Percentiles rank a stretch among this genome's conserved stretches.
These are phyloP conservation scores for Beris chalybata DNA, from an alignment of 2,888 invertebrate genomes.

Conservation along the genomic window DNA sequence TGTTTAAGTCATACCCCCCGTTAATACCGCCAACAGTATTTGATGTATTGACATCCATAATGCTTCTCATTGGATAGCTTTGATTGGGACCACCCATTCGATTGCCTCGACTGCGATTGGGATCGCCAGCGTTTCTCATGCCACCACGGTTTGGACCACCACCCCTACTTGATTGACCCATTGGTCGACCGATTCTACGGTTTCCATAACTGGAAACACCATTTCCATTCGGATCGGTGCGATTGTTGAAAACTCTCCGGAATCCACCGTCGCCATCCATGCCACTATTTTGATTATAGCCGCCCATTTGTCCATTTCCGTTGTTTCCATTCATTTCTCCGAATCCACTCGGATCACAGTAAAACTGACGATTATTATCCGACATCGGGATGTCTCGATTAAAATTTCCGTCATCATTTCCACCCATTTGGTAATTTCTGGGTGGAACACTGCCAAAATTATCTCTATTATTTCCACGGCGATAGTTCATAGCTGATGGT, in stretches of 20 bases:
- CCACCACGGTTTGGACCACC: background rate
- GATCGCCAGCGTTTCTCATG: background rate
- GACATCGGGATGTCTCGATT: background rate
- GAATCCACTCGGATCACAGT: constrained; percentile 1
- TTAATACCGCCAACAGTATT: no score
- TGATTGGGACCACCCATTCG: no score
- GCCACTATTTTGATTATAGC: background rate
- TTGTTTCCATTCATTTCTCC: constrained; percentile 11
- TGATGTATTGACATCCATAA: no score
- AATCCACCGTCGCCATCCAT: background rate
- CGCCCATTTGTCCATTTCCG: background rate
- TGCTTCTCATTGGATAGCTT: no score
- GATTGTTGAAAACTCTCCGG: background rate
- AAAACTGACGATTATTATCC: background rate
- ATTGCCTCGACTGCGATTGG: background rate
- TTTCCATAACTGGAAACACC: background rate
- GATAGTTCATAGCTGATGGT: background rate
- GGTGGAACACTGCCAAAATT: background rate
- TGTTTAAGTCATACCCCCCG: no score
- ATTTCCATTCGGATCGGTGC: background rate
- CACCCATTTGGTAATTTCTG: background rate
- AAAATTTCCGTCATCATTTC: background rate
- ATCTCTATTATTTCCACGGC: background rate
- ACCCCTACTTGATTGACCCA: background rate
- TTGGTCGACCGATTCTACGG: background rate